A percentile compares a stretch with the other conserved stretches of the same genome.
phyloP scores from a whole-genome alignment of 2,797 vertebrate genomes.

The Dipus sagitta region DNA sequence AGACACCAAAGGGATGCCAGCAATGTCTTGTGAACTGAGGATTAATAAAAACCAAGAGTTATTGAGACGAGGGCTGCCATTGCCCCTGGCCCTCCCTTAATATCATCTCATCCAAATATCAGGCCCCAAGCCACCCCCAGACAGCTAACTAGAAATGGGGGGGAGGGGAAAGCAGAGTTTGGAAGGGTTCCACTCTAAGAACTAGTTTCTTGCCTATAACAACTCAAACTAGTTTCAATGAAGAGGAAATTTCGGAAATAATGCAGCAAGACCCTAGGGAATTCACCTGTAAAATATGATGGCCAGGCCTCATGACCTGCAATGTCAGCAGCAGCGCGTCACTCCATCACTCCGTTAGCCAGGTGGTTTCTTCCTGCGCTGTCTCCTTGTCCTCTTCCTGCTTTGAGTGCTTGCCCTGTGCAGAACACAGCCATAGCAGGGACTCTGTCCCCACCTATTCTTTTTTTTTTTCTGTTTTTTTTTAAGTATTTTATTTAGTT shows the following conservation, averaged over 20 bases:
- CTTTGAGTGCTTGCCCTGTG: neutral
- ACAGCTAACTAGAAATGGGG: neutral
- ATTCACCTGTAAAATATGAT: neutral
- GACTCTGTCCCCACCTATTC: neutral
- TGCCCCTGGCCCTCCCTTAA: neutral
- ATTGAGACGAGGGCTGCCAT: neutral
- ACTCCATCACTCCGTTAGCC: neutral
- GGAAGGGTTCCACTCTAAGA: slow-evolving; percentile 25
- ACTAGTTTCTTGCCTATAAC: neutral
- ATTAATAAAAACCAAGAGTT: neutral
- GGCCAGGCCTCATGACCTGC: neutral
- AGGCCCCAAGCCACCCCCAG: neutral
- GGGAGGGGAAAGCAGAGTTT: neutral
- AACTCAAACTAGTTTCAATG: slow-evolving; percentile 8
- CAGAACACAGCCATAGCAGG: neutral
- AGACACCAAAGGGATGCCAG: neutral
- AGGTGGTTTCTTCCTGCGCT: neutral
- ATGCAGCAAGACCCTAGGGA: neutral
- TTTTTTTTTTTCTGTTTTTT: neutral
- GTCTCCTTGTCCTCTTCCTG: neutral
- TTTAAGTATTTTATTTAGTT: no score
- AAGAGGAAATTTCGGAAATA: slow-evolving; percentile 23
- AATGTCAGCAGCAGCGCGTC: neutral
- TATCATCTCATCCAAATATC: neutral
- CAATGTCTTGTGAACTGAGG: neutral